Evolutionary conservation across 2,888 invertebrate species (phyloP).

Genomic region (Cantharis nigra): DNA sequence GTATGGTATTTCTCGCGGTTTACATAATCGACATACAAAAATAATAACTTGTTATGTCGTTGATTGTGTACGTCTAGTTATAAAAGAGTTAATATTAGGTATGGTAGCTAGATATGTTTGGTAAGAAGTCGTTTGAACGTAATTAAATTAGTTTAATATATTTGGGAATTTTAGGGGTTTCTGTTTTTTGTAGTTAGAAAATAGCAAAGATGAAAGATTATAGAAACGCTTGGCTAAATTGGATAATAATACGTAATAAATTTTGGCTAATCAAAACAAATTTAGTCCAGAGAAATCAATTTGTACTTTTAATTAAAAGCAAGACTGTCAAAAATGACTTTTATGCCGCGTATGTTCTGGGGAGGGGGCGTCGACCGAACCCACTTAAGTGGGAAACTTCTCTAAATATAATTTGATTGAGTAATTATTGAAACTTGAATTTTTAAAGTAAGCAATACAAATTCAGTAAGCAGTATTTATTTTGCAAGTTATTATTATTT

Average conservation of each 20-base stretch:
- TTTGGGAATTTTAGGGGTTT: too few relatives aligned
- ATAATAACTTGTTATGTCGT: slow-evolving; percentile 34
- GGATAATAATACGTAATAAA: background rate
- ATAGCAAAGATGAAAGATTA: background rate
- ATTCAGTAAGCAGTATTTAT: background rate
- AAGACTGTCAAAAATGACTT: too few relatives aligned
- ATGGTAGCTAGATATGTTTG: background rate
- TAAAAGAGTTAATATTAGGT: background rate
- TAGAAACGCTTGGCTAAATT: background rate
- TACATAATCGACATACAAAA: slow-evolving; percentile 30
- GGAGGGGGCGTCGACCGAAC: background rate
- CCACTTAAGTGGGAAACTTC: too few relatives aligned
- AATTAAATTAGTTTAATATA: background rate
- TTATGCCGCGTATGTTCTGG: background rate
- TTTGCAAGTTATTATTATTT: background rate
- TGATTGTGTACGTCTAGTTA: slow-evolving; percentile 34
- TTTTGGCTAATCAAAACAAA: too few relatives aligned
- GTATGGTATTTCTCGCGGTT: slow-evolving; percentile 15
- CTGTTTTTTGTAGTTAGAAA: too few relatives aligned
- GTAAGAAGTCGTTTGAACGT: background rate
- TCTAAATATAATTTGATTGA: background rate
- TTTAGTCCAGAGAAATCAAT: too few relatives aligned
- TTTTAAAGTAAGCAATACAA: too few relatives aligned
- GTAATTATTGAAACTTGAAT: background rate
- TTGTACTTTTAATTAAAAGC: too few relatives aligned